Evolutionary conservation across 2,888 invertebrate genomes (phyloP), one percentile per base, ranked within the genome.

Genomic region (Drosophila kokeensis): DNA sequence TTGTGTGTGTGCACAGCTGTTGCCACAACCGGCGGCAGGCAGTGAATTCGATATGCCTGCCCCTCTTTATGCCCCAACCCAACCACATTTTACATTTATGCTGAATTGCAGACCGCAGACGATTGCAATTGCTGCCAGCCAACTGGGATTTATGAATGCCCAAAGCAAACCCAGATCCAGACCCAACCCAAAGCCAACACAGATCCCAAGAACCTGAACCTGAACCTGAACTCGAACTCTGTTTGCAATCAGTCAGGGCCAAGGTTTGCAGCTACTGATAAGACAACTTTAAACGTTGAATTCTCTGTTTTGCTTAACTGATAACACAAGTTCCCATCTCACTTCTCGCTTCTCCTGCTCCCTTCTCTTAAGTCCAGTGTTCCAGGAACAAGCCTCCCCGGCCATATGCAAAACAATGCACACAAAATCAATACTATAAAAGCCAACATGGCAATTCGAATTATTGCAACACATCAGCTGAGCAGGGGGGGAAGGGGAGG

Each of bases 131-230:
- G 73, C 70, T 73, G 77, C 61, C 73, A 69, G 49, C 65, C 79
- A 79, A 83, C 73, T 73, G 84, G 81, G 81, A 83, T 85, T 84
- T 85, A 87, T 87, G 83, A 79, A 82, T 73, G 73, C 81, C 72
- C 53, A 59, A 48, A 57, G 64, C 45, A 55, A 60, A 49, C 27
- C 34, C 48, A 48, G 34, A 32, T 45, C 55, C 53, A 55, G 27
- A 24, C 52, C 27, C 40, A 30, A 30, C 13, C 45, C 24, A 54
- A 34, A 27, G 6, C 27, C 30, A 66, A 53, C 18, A 32, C 24
- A 50, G 58, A 40, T 42, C 55, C 48, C 52, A 15, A 61, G 45
- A 48, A 34, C 52, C 38, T 38, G 69, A 32, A 53, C 34, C 38
- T 48, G 30, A 50, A 48, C 13, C 8, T 34, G 4, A 52, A 32